A percentile compares a stretch with the other conserved stretches of the same genome.
Evolutionary conservation across 2,113 vertebrate species (phyloP).

Genomic region (Sclerurus mexicanus): DNA sequence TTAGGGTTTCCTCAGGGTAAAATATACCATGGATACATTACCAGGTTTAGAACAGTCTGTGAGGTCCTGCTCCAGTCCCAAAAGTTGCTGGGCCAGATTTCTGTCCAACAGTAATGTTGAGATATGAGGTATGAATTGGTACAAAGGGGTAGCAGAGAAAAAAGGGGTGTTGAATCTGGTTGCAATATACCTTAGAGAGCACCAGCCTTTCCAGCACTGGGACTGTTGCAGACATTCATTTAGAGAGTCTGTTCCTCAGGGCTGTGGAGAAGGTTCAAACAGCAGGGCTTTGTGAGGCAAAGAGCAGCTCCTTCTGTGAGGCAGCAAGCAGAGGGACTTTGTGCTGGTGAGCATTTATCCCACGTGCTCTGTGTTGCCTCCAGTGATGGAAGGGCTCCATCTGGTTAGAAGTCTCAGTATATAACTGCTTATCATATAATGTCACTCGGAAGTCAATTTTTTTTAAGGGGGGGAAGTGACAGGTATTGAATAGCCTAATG

Average conservation of each 20-base stretch:
- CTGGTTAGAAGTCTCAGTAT: conserved; percentile 58
- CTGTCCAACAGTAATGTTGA: not conserved
- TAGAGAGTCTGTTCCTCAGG: not conserved
- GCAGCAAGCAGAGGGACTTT: not conserved
- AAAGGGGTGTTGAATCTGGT: not conserved
- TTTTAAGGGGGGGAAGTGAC: conserved; percentile 45
- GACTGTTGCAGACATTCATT: not conserved
- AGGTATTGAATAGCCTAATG: conserved; percentile 64
- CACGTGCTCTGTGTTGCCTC: not conserved
- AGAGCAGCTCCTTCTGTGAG: not conserved
- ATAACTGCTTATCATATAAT: conserved; percentile 71
- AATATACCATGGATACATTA: not conserved
- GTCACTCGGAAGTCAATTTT: conserved; percentile 65
- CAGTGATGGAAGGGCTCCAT: conserved; percentile 67
- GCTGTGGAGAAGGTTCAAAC: not conserved
- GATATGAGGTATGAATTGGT: not conserved
- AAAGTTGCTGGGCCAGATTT: not conserved
- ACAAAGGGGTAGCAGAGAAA: not conserved
- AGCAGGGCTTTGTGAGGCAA: not conserved
- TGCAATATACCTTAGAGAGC: not conserved
- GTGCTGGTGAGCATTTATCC: not conserved
- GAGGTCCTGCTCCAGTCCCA: not conserved
- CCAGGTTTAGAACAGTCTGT: not conserved
- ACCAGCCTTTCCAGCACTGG: not conserved
- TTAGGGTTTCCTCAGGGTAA: not conserved